phyloP scores from a whole-genome alignment of 2,888 invertebrate genomes.

The Coleophora flavipennella region DNA sequence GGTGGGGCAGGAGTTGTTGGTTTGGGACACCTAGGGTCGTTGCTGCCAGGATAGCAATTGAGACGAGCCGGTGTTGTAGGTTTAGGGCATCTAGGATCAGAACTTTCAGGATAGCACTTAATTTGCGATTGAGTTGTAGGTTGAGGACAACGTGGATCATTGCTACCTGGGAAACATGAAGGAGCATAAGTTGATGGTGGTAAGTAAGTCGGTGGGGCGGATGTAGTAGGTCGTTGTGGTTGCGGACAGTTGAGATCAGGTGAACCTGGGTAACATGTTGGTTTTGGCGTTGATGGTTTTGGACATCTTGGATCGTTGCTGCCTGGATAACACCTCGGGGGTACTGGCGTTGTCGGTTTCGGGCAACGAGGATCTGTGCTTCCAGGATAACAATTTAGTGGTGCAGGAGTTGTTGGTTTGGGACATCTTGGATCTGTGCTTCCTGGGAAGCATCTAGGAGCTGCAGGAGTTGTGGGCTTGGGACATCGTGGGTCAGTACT shows the following conservation, averaged over 20 bases:
- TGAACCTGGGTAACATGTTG: conserved; percentile 33
- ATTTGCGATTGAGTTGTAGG: conserved; percentile 14
- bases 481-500: conserved; percentile 33
- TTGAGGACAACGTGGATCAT: conserved; percentile 28
- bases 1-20: conserved; percentile 21
- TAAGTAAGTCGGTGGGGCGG: conserved; percentile 12
- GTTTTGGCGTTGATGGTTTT: conserved; percentile 17
- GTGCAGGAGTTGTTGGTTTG: conserved; percentile 19
- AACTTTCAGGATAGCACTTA: conserved; percentile 28
- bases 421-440: conserved; percentile 24
- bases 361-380: conserved; percentile 24
- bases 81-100: conserved; percentile 22
- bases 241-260: conserved; percentile 28
- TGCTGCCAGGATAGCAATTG: conserved; percentile 21
- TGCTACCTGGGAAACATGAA: conserved; percentile 14
- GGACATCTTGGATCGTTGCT: conserved; percentile 25
- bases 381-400: conserved; percentile 20
- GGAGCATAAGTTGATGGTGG: conserved; percentile 6
- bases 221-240: conserved; percentile 19
- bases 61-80: conserved; percentile 24
- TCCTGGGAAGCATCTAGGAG: conserved; percentile 27
- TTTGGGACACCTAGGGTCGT: conserved; percentile 19
- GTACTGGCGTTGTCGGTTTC: conserved; percentile 16
- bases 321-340: conserved; percentile 20
- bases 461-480: conserved; percentile 13